These are phyloP conservation scores for Campoplex nolae DNA, from an alignment of 2,888 invertebrate species.

Conservation along the genomic window DNA sequence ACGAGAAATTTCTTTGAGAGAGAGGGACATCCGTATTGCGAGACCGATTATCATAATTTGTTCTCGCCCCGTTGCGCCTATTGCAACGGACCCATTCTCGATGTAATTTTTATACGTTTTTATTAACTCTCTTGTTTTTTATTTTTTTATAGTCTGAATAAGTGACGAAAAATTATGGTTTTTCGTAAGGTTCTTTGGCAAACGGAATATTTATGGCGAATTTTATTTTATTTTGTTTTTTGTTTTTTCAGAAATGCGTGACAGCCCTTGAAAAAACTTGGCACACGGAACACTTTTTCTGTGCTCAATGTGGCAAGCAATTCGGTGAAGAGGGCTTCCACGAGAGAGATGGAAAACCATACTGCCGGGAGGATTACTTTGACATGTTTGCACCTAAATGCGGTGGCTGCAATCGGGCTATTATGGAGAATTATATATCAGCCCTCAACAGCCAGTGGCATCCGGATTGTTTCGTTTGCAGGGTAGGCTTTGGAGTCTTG, in stretches of 20 bases:
- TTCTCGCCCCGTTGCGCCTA: conserved; percentile 99
- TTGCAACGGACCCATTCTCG: conserved; percentile 99
- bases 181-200: background rate
- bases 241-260: conserved; percentile 95
- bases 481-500: conserved; percentile 89
- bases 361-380: conserved; percentile 98
- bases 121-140: conserved; percentile 20
- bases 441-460: conserved; percentile 99
- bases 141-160: background rate
- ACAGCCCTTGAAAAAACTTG: conserved; percentile 98
- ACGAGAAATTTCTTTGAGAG: conserved; percentile 99
- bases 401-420: conserved; percentile 97
- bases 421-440: conserved; percentile 99
- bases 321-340: conserved; percentile 99
- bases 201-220: background rate
- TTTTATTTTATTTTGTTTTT: conserved; percentile 54
- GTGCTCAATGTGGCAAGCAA: conserved; percentile 98
- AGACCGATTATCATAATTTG: conserved; percentile 98
- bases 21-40: conserved; percentile 98
- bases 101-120: conserved; percentile 88
- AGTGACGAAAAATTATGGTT: conserved; percentile 2
- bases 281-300: conserved; percentile 99
- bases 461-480: conserved; percentile 99
- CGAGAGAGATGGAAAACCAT: conserved; percentile 97
- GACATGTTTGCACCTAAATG: conserved; percentile 99